phyloP scores from a whole-genome alignment of 92 coral and sea anemone species.

The Porites evermanni region DNA sequence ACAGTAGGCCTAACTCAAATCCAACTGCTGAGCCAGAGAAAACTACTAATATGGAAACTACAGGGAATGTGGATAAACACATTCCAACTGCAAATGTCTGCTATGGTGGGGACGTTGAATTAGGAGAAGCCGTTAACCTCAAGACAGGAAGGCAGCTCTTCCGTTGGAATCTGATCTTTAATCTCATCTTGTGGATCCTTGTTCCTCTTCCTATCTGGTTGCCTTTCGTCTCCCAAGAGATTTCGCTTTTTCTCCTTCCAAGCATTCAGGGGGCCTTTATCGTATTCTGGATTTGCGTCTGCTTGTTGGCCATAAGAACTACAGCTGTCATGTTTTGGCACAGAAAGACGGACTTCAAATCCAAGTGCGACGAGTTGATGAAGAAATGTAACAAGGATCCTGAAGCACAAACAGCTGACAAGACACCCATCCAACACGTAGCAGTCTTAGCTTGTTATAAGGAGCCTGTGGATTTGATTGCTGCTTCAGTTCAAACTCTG shows the following conservation, averaged over 20 bases:
- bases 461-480: slow-evolving; percentile 3
- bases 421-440: neutral
- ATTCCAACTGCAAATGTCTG: neutral
- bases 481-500: neutral
- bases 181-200: neutral
- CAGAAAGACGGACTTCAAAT: neutral
- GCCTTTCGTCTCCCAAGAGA: neutral
- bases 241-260: neutral
- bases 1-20: neutral
- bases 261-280: neutral
- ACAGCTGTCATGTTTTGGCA: neutral
- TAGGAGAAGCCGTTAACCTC: neutral
- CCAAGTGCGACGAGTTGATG: neutral
- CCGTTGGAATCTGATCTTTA: slow-evolving; percentile 6
- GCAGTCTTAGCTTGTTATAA: slow-evolving; percentile 6
- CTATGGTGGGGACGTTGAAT: neutral
- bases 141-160: neutral
- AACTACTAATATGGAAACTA: neutral
- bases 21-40: neutral
- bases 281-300: slow-evolving; percentile 3
- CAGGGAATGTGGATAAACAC: neutral
- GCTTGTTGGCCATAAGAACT: neutral
- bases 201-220: slow-evolving; percentile 6
- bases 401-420: neutral
- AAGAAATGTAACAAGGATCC: neutral